Evolutionary conservation across 2,797 vertebrate genomes (phyloP).

Genomic region (Echiichthys vipera): DNA sequence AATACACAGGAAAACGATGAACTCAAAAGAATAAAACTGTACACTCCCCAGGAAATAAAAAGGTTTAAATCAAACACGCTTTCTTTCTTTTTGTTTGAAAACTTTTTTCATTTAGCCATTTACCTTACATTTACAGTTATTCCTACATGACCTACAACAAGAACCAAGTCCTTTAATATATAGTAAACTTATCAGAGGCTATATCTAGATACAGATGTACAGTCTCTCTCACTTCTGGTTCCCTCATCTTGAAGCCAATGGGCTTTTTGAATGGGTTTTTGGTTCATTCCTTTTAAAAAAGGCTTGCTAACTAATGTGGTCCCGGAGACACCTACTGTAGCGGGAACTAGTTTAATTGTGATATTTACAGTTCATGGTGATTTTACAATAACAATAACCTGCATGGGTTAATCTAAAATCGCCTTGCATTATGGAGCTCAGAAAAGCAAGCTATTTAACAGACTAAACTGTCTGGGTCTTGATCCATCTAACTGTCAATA

Average conservation of each 20-base stretch:
- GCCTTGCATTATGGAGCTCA: too few relatives aligned
- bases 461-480: rapidly evolving
- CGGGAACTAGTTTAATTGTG: too few relatives aligned
- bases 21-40: neutral
- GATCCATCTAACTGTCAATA: neutral
- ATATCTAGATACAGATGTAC: neutral
- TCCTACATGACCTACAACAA: neutral
- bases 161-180: neutral
- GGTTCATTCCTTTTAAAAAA: too few relatives aligned
- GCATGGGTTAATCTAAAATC: too few relatives aligned
- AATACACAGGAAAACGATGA: neutral
- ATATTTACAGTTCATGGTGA: too few relatives aligned
- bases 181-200: neutral
- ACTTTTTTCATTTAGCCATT: neutral
- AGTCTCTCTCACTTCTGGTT: too few relatives aligned
- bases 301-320: too few relatives aligned
- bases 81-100: neutral
- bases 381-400: too few relatives aligned
- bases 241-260: too few relatives aligned
- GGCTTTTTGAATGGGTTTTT: too few relatives aligned
- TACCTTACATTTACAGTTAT: neutral
- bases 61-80: neutral
- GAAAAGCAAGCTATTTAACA: too few relatives aligned
- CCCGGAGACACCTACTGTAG: too few relatives aligned
- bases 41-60: neutral